Evolutionary conservation across 1,140 invertebrate species (phyloP).

Genomic region (Polyergus mexicanus): DNA sequence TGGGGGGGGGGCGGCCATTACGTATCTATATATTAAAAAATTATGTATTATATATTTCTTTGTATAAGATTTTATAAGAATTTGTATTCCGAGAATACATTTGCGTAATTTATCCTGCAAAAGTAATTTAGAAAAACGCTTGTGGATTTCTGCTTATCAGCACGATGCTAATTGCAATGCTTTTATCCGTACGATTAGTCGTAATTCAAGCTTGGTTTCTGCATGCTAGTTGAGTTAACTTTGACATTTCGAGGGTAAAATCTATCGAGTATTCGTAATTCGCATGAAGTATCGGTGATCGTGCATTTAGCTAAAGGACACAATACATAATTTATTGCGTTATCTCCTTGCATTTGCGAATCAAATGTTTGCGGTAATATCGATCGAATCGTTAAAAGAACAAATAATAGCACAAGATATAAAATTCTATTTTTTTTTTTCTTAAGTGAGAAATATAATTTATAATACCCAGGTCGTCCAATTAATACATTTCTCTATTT

Average conservation of each 20-base stretch:
- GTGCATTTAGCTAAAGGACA: background rate
- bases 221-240: slow-evolving; percentile 28
- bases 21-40: too few species aligned
- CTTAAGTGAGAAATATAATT: background rate
- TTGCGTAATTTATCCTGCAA: background rate
- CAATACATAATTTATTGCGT: slow-evolving; percentile 22
- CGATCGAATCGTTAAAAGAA: background rate
- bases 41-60: too few species aligned
- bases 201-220: slow-evolving; percentile 38
- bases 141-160: slow-evolving; percentile 36
- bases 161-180: slow-evolving; percentile 29
- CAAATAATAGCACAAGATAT: background rate
- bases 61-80: too few species aligned
- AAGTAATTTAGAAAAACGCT: slow-evolving; percentile 36
- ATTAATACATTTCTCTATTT: too few species aligned
- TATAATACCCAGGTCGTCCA: background rate
- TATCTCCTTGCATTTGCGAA: background rate
- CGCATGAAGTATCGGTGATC: slow-evolving; percentile 13
- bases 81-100: background rate
- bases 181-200: background rate
- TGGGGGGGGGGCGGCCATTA: too few species aligned
- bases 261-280: slow-evolving; percentile 13
- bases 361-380: slow-evolving; percentile 4
- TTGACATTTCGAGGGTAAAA: slow-evolving; percentile 47
- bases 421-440: background rate